These are phyloP conservation scores for Cephus pulcher DNA, from an alignment of 2,888 invertebrate genomes.

Conservation along the genomic window DNA sequence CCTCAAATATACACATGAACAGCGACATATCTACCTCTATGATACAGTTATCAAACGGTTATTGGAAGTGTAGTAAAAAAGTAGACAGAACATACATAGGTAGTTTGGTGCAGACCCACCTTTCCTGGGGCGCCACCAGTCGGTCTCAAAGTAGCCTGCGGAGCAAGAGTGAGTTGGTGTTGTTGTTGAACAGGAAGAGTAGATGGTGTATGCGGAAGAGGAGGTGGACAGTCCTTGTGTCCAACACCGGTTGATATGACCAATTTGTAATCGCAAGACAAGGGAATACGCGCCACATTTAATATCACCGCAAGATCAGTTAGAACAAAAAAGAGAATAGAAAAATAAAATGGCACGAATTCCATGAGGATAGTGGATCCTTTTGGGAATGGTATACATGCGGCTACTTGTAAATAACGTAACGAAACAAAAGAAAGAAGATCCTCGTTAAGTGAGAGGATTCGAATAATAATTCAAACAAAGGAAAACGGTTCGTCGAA, in stretches of 20 bases:
- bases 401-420: not conserved
- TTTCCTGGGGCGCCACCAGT: conserved; percentile 98
- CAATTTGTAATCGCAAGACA: conserved; percentile 56
- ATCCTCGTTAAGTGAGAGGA: not conserved
- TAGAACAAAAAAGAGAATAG: conserved; percentile 25
- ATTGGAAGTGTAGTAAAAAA: conserved; percentile 55
- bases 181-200: conserved; percentile 65
- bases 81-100: conserved; percentile 66
- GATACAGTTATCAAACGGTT: conserved; percentile 34
- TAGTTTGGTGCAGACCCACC: conserved; percentile 77
- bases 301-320: conserved; percentile 62
- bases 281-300: conserved; percentile 60
- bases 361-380: not conserved
- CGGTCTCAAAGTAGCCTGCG: conserved; percentile 96
- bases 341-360: not conserved
- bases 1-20: conserved; percentile 26
- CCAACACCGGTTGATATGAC: conserved; percentile 60
- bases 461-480: not conserved
- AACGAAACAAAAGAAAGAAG: not conserved
- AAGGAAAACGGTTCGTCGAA: not conserved
- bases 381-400: not conserved
- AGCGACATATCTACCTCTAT: conserved; percentile 38
- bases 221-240: conserved; percentile 75
- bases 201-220: conserved; percentile 76
- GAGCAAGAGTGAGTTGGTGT: conserved; percentile 71